Conservation (phyloP, 1,140 invertebrate genomes). For the Adelges cooleyi region DNA sequence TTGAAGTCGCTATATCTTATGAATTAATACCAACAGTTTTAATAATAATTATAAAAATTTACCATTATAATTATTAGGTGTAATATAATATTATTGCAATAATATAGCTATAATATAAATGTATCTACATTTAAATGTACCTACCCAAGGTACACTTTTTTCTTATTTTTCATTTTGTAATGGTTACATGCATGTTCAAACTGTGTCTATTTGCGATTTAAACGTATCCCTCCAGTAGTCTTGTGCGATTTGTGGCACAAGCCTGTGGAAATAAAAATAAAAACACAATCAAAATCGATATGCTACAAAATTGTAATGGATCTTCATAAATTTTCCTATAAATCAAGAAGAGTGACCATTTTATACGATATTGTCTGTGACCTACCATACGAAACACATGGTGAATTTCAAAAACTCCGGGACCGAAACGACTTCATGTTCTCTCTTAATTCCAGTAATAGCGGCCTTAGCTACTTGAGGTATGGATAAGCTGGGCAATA, state of each 20-base stretch:
- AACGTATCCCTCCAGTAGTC: conserved; percentile 33
- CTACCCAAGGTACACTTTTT: too few species aligned
- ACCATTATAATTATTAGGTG: too few species aligned
- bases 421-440: conserved; percentile 31
- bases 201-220: conserved; percentile 30
- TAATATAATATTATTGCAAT: too few species aligned
- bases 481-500: conserved; percentile 33
- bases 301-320: too few species aligned
- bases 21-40: too few species aligned
- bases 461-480: conserved; percentile 29
- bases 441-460: conserved; percentile 31
- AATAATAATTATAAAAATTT: too few species aligned
- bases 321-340: too few species aligned
- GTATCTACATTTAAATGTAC: too few species aligned
- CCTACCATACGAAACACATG: background rate
- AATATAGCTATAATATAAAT: too few species aligned
- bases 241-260: conserved; percentile 29
- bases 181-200: too few species aligned
- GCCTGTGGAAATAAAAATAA: conserved; percentile 7
- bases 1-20: too few species aligned
- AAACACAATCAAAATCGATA: background rate
- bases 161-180: too few species aligned
- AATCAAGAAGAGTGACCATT: background rate
- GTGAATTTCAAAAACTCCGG: conserved; percentile 30
- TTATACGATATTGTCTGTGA: background rate